Evolutionary conservation across 1,140 invertebrate species (phyloP).

Genomic region (Drosophila triauraria): DNA sequence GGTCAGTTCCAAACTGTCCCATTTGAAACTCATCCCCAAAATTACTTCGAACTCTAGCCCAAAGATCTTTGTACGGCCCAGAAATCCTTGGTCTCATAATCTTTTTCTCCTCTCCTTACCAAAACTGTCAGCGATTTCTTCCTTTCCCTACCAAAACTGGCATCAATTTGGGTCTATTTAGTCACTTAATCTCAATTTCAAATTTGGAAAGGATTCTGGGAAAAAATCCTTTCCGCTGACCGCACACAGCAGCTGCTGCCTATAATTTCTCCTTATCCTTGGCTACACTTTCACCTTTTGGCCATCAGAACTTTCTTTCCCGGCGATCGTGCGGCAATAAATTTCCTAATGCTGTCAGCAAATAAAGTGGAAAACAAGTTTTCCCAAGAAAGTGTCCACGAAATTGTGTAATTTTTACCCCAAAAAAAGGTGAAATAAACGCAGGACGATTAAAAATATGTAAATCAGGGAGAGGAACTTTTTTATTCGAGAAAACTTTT

Average conservation of each 20-base stretch:
- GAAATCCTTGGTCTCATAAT: background rate
- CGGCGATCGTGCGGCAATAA: conserved; percentile 45
- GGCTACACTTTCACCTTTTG: conserved; percentile 47
- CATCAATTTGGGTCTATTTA: conserved; percentile 26
- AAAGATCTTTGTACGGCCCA: conserved; percentile 5
- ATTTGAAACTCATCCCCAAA: conserved; percentile 26
- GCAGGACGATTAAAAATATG: conserved; percentile 66
- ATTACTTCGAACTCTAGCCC: background rate
- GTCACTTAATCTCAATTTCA: conserved; percentile 25
- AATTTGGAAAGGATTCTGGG: conserved; percentile 27
- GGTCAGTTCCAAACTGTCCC: conserved; percentile 25
- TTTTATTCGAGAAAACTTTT: conserved; percentile 50
- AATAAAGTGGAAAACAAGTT: conserved; percentile 54
- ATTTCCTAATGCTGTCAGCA: conserved; percentile 56
- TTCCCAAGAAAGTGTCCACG: conserved; percentile 46
- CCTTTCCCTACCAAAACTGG: background rate
- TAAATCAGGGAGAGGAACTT: conserved; percentile 53
- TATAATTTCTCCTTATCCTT: conserved; percentile 22
- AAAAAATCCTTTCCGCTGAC: conserved; percentile 45
- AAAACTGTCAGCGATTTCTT: conserved; percentile 3
- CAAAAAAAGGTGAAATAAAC: conserved; percentile 42
- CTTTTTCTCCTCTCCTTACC: background rate
- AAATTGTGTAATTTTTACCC: conserved; percentile 69
- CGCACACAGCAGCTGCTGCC: conserved; percentile 33
- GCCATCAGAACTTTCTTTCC: conserved; percentile 50